Conservation (phyloP, 2,888 invertebrate species). For the Pyrrhosoma nymphula region DNA sequence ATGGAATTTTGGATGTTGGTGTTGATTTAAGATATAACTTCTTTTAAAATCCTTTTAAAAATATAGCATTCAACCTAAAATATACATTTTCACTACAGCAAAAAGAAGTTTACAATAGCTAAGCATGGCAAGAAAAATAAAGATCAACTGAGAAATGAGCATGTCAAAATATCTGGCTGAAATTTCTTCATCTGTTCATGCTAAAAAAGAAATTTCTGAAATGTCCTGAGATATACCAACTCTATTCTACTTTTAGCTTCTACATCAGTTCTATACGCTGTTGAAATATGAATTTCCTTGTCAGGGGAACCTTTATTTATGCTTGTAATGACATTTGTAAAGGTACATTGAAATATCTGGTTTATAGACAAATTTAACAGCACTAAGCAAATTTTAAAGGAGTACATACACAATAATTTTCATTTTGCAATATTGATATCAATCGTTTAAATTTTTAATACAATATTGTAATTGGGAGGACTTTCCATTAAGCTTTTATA, state of each 20-base stretch:
- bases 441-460: neutral
- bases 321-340: neutral
- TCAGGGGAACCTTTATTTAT: neutral
- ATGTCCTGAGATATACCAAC: neutral
- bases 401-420: neutral
- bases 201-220: neutral
- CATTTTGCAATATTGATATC: neutral
- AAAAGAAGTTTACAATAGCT: neutral
- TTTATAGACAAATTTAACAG: neutral
- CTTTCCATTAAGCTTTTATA: neutral
- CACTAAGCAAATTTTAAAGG: constrained; percentile 19
- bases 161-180: neutral
- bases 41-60: neutral
- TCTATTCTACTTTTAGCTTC: neutral
- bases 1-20: neutral
- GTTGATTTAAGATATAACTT: neutral
- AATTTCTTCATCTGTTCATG: neutral
- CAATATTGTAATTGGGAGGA: neutral
- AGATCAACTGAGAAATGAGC: neutral
- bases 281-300: neutral
- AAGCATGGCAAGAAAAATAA: neutral
- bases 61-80: neutral
- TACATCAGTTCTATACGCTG: neutral
- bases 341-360: neutral
- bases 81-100: neutral